Evolutionary conservation across 2,797 vertebrate species (phyloP), one percentile per base, ranked within the genome.

Genomic region (Podargus strigoides): DNA sequence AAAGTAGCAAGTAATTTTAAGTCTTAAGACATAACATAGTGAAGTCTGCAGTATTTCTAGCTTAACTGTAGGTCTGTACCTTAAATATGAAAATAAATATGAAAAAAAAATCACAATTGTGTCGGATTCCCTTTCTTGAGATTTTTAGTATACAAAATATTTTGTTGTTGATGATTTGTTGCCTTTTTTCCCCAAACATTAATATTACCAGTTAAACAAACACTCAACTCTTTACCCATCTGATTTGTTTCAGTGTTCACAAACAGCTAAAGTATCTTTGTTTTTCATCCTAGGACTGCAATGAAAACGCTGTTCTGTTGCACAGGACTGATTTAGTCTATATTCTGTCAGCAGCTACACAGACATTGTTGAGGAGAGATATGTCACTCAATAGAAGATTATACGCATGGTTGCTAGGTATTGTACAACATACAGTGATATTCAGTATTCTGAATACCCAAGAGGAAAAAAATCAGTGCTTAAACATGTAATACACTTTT

Each of bases 361-460:
- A 99, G 85, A 99, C 99, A 0, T 97, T 99, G 26, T 98, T 99
- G 91, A 98, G 99, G 87, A 98, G 99, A 97, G 99, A 99, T 96
- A 99, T 99, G 99, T 99, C 99, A 49, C 98, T 99, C 46, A 99
- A 99, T 94, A 98, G 99, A 95, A 98, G 99, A 55, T 98, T 99
- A 47, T 99, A 99, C 6, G 99, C 99, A 3, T 99, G 99, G 99
- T 95, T 99, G 27, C 97, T 99, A 96, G 99, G 99, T 99, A 98
- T 91, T 52, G 73, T 34, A 6, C 59, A 50, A 66, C 41, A 60
- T 34, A 30, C 21, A 42, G 46, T 41, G 9, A 9, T n/a, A 36
- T 16, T 39, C 44, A n/a, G 0, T 56, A 6, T 30, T 55, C 41
- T 85, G 42, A 17, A 34, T 34, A 19, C 19, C 17, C 39, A 15